These are phyloP conservation scores for Planiliza haematocheilus DNA, from an alignment of 2,113 vertebrate genomes.

Conservation along the genomic window DNA sequence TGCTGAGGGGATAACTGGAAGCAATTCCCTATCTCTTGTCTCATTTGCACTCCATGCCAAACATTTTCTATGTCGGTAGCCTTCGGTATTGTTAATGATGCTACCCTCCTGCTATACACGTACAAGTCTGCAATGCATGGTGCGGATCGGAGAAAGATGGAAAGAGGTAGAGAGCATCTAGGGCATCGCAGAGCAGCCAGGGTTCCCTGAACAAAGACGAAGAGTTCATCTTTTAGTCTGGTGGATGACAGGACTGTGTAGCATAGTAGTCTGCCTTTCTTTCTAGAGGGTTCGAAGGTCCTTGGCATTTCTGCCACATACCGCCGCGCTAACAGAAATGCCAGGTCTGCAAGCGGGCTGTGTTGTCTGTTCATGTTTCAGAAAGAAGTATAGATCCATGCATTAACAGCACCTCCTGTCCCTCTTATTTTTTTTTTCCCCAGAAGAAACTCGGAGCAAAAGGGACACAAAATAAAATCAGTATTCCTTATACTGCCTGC, in stretches of 20 bases:
- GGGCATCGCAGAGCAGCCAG: constrained; percentile 47
- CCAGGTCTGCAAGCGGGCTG: constrained; percentile 15
- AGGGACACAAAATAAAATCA: constrained; percentile 34
- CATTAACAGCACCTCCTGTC: neutral
- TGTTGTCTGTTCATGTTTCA: neutral
- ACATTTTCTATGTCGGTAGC: constrained; percentile 45
- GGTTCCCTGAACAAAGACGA: constrained; percentile 41
- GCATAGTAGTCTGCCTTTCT: constrained; percentile 8
- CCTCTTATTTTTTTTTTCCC: constrained; percentile 10
- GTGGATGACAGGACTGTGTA: constrained; percentile 24
- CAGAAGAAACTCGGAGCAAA: constrained; percentile 17
- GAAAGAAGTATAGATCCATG: neutral
- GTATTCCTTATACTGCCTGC: constrained; percentile 28
- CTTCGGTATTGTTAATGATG: constrained; percentile 60
- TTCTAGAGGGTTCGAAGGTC: constrained; percentile 43
- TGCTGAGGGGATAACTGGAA: constrained; percentile 35
- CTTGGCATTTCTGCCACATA: constrained; percentile 44
- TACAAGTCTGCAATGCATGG: constrained; percentile 23
- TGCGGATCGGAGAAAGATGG: constrained; percentile 34
- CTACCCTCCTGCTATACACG: constrained; percentile 50
- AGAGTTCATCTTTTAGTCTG: constrained; percentile 57
- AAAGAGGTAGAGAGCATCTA: constrained; percentile 37
- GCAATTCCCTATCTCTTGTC: constrained; percentile 20
- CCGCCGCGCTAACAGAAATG: constrained; percentile 7
- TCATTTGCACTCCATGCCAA: constrained; percentile 64